A percentile compares a stretch with the other conserved stretches of the same genome.
phyloP scores from a whole-genome alignment of 2,888 invertebrate species.

The Clusia tigrina region DNA sequence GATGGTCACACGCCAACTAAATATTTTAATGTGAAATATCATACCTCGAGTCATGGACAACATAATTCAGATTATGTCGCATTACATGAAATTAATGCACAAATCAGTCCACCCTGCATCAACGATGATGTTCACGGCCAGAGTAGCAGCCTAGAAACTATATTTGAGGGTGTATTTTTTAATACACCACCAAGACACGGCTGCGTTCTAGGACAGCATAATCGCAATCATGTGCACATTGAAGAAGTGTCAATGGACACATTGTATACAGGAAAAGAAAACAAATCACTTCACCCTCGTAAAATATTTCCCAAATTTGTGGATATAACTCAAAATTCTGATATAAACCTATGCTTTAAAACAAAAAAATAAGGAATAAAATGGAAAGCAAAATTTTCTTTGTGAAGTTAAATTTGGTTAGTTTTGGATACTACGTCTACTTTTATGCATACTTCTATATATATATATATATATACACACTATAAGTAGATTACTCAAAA shows the following conservation, averaged over 20 bases:
- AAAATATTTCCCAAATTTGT: too few relatives aligned
- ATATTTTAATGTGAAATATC: not conserved
- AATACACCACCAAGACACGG: constrained; percentile 57
- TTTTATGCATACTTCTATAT: too few relatives aligned
- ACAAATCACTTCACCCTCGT: constrained; percentile 40
- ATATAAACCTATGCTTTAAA: too few relatives aligned
- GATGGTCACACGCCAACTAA: not conserved
- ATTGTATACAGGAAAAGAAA: constrained; percentile 48
- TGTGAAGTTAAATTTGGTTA: too few relatives aligned
- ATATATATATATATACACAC: too few relatives aligned
- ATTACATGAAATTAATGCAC: constrained; percentile 60
- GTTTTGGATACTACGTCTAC: too few relatives aligned
- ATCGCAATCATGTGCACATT: constrained; percentile 42
- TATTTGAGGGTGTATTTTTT: constrained; percentile 61
- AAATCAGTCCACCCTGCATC: constrained; percentile 60
- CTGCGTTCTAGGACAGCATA: constrained; percentile 16
- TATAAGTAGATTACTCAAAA: too few relatives aligned
- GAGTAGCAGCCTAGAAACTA: constrained; percentile 57
- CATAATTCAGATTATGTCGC: constrained; percentile 55
- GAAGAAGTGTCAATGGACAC: constrained; percentile 53
- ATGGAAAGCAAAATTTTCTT: too few relatives aligned
- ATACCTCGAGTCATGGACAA: constrained; percentile 29
- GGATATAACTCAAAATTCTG: too few relatives aligned
- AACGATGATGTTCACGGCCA: constrained; percentile 38
- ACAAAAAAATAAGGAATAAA: too few relatives aligned